These are phyloP conservation scores for Heliopora coerulea DNA, from an alignment of 92 coral and sea anemone species.

Conservation along the genomic window DNA sequence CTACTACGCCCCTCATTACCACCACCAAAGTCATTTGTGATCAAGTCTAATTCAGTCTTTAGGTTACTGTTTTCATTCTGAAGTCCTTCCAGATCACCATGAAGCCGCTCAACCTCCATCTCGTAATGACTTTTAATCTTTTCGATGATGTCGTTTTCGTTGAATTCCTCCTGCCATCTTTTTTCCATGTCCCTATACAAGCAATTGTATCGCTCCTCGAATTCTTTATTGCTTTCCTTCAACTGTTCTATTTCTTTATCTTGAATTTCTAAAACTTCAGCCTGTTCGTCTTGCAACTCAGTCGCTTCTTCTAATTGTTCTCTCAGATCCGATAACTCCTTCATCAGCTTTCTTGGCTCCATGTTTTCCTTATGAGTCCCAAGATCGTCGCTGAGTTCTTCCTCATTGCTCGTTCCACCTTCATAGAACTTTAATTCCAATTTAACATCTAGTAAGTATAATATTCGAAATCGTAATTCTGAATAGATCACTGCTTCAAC, in stretches of 20 bases:
- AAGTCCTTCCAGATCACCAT: constrained; percentile 70
- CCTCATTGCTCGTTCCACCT: constrained; percentile 31
- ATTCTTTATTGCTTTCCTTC: constrained; percentile 56
- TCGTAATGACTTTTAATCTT: constrained; percentile 38
- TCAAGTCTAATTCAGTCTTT: constrained; percentile 81
- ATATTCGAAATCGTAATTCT: too few relatives aligned
- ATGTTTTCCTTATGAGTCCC: background rate
- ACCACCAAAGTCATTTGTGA: constrained; percentile 67
- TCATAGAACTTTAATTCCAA: constrained; percentile 35
- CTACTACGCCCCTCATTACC: constrained; percentile 4
- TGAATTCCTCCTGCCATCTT: constrained; percentile 28
- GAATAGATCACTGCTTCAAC: too few relatives aligned
- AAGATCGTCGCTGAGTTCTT: constrained; percentile 4
- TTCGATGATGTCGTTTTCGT: constrained; percentile 27
- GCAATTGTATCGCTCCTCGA: constrained; percentile 21
- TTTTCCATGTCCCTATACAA: constrained; percentile 17
- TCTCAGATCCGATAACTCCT: constrained; percentile 56
- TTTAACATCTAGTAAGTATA: too few relatives aligned
- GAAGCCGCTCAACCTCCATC: constrained; percentile 66
- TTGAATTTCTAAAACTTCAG: constrained; percentile 41
- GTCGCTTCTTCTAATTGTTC: constrained; percentile 56
- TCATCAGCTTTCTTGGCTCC: constrained; percentile 50
- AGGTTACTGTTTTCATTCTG: constrained; percentile 79
- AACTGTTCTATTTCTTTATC: constrained; percentile 65
- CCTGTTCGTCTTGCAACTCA: constrained; percentile 36